phyloP scores from a whole-genome alignment of 2,888 invertebrate species.

The Altica lythri region DNA sequence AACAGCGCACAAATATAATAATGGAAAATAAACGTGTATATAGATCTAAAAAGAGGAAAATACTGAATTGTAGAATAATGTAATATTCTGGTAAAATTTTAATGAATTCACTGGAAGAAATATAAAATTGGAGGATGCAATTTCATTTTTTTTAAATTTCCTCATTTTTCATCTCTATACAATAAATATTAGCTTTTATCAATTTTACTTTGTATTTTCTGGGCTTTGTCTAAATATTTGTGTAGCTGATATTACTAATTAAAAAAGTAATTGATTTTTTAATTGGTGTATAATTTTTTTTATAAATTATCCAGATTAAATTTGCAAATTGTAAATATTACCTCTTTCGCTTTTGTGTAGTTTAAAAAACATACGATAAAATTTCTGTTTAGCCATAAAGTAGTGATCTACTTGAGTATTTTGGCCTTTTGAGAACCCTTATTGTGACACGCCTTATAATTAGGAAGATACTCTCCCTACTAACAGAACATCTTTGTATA shows the following conservation, averaged over 20 bases:
- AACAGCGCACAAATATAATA: conserved; percentile 8
- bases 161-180: too few species aligned
- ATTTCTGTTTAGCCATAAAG: conserved; percentile 13
- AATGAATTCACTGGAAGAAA: too few species aligned
- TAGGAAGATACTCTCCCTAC: conserved; percentile 51
- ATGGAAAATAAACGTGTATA: too few species aligned
- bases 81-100: too few species aligned
- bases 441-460: conserved; percentile 53
- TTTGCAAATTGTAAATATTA: conserved; percentile 20
- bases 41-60: too few species aligned
- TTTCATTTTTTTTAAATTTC: too few species aligned
- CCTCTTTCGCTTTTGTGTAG: conserved; percentile 20
- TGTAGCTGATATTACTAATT: conserved; percentile 1
- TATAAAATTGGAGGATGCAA: too few species aligned
- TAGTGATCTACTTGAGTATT: conserved; percentile 25
- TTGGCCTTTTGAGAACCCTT: conserved; percentile 52
- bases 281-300: too few species aligned
- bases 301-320: too few species aligned
- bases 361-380: conserved; percentile 1
- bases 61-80: too few species aligned
- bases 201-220: background rate
- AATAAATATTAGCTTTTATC: too few species aligned
- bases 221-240: background rate
- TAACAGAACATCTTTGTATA: conserved; percentile 44
- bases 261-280: too few species aligned